Conservation (phyloP, 2,888 invertebrate genomes). For the Latheticus oryzae region DNA sequence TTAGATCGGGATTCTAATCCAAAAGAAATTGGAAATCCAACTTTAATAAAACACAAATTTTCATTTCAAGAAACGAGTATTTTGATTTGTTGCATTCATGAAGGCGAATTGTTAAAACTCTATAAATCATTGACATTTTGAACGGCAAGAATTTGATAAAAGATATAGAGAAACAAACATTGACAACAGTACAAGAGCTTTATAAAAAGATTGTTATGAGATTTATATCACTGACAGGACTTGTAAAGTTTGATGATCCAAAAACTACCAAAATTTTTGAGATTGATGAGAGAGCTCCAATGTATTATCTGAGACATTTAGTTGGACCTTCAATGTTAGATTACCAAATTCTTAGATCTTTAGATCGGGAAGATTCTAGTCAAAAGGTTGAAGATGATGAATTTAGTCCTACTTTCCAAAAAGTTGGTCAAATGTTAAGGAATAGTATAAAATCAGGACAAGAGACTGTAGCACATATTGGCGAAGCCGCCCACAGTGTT, state of each 20-base stretch:
- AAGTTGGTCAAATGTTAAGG: slow-evolving; percentile 58
- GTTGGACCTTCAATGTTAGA: slow-evolving; percentile 60
- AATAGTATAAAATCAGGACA: slow-evolving; percentile 60
- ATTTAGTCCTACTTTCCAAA: slow-evolving; percentile 49
- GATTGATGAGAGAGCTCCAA: slow-evolving; percentile 60
- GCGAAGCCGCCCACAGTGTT: slow-evolving; percentile 59
- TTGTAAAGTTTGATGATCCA: slow-evolving; percentile 59
- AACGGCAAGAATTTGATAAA: too few species aligned
- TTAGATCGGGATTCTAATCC: too few species aligned
- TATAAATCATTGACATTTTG: too few species aligned
- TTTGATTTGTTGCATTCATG: too few species aligned
- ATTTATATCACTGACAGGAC: slow-evolving; percentile 42
- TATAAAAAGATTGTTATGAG: slow-evolving; percentile 26
- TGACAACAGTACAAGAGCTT: slow-evolving; percentile 44
- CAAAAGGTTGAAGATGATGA: too few species aligned
- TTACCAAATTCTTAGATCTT: too few species aligned
- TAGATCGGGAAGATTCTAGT: too few species aligned
- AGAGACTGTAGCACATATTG: slow-evolving; percentile 58
- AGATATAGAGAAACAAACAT: slow-evolving; percentile 46
- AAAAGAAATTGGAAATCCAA: too few species aligned
- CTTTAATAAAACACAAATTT: too few species aligned
- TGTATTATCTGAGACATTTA: slow-evolving; percentile 61
- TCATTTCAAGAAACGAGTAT: too few species aligned
- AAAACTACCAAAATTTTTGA: slow-evolving; percentile 61
- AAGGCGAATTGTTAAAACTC: too few species aligned